Evolutionary conservation across 2,888 invertebrate genomes (phyloP).

Genomic region (Ornithoptera alexandrae): DNA sequence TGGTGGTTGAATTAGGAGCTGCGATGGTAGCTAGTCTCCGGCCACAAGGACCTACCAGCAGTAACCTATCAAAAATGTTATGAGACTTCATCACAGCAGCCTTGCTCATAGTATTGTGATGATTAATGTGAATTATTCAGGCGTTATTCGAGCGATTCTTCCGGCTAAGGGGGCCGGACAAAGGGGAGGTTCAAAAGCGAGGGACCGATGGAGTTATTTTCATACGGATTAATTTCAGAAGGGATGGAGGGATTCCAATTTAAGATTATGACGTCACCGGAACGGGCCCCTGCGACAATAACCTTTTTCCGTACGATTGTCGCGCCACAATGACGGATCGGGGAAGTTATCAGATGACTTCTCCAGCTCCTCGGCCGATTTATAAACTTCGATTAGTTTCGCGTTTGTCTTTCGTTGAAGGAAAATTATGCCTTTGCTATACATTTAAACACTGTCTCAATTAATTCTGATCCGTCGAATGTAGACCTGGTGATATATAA

Average conservation of each 20-base stretch:
- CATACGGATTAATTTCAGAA: slow-evolving; percentile 39
- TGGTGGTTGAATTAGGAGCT: too few species aligned
- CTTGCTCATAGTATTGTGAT: slow-evolving; percentile 19
- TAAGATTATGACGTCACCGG: slow-evolving; percentile 23
- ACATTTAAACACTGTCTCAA: not conserved
- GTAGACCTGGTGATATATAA: not conserved
- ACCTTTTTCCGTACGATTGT: slow-evolving; percentile 15
- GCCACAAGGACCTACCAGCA: too few species aligned
- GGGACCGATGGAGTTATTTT: slow-evolving; percentile 38
- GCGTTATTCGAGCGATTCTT: slow-evolving; percentile 37
- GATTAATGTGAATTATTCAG: slow-evolving; percentile 31
- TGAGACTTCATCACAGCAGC: slow-evolving; percentile 17
- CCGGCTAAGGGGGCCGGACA: slow-evolving; percentile 32
- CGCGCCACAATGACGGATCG: slow-evolving; percentile 13
- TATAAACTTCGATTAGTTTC: slow-evolving; percentile 14
- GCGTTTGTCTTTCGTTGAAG: slow-evolving; percentile 5
- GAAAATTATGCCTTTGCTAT: not conserved
- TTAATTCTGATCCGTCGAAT: not conserved
- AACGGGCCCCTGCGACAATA: slow-evolving; percentile 28
- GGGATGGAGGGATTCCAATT: slow-evolving; percentile 29
- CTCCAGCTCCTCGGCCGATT: not conserved
- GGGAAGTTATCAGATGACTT: slow-evolving; percentile 10
- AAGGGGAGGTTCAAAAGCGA: slow-evolving; percentile 15
- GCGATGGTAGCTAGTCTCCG: too few species aligned
- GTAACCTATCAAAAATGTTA: too few species aligned